Evolutionary conservation across 2,797 vertebrate genomes (phyloP).

Genomic region (Smutsia gigantea): DNA sequence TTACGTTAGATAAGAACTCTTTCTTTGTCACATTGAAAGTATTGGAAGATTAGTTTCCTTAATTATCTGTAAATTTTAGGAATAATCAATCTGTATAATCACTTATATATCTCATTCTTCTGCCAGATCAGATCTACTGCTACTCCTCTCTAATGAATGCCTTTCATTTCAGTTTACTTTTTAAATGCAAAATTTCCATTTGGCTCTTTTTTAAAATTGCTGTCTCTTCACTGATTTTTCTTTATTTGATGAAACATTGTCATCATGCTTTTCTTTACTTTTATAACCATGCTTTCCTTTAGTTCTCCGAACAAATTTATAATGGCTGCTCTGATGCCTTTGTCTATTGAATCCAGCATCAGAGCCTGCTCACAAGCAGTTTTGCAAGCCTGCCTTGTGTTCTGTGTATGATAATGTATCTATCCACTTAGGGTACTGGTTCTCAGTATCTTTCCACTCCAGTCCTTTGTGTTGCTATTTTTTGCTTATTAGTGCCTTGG

Average conservation of each 20-base stretch:
- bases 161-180: background rate
- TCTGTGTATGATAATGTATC: background rate
- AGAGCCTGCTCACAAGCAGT: background rate
- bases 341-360: background rate
- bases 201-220: background rate
- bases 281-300: background rate
- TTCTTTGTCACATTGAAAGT: background rate
- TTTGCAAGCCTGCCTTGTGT: background rate
- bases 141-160: background rate
- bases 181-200: background rate
- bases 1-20: background rate
- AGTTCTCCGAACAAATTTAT: background rate
- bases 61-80: background rate
- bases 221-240: background rate
- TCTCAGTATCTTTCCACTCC: background rate
- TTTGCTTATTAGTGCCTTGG: background rate
- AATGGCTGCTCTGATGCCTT: background rate
- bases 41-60: background rate
- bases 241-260: background rate
- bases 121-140: background rate
- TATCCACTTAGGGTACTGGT: background rate
- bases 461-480: background rate
- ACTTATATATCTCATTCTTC: background rate
- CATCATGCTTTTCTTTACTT: background rate
- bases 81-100: background rate